Evolutionary conservation across 2,113 vertebrate genomes (phyloP), one percentile per base, ranked within the genome.

Genomic region (Apodemus speciosus): DNA sequence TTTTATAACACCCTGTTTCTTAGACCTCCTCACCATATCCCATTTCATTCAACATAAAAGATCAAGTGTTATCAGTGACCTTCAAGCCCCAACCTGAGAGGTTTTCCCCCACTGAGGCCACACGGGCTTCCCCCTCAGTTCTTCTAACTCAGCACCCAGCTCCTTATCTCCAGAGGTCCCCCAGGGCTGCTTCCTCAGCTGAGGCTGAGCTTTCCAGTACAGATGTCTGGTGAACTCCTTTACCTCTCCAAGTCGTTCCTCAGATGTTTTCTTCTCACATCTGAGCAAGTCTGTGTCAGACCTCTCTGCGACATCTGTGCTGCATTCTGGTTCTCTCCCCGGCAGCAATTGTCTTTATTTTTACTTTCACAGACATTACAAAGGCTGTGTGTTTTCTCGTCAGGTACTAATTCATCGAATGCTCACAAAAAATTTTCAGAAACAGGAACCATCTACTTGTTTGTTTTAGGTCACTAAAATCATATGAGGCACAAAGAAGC

Each of bases 31-130:
- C 64, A 7, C 58, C 66, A 30, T 60, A 32, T 95, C 27, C 90
- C 23, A 64, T 68, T 88, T 88, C 40, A 62, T 49, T 76, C 87
- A 66, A 80, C 53, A 71, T 35, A 81, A 93, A 85, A 93, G 21
- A 20, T 53, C 14, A 80, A 35, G 32, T n/a, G 75, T 23, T 49
- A 40, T 43, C n/a, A 30, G 83, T 75, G 60, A 43, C 18, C 53
- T 64, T 75, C 40, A n/a, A 51, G 30, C 8, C 21, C 51, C 32
- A n/a, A 8, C n/a, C 0, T 46, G 21, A 40, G 9, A 1, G 51
- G 14, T 18, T 46, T 84, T 14, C 1, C 43, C 25, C 20, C 0
- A 0, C 94, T 62, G 72, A 56, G 64, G 56, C 18, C 32, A 49
- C 2, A n/a, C 75, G 43, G 40, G 30, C 32, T 60, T 81, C 35